Base-by-base conservation (phyloP, 2,888 invertebrate species). In the Camptogramma bilineatum region DNA sequence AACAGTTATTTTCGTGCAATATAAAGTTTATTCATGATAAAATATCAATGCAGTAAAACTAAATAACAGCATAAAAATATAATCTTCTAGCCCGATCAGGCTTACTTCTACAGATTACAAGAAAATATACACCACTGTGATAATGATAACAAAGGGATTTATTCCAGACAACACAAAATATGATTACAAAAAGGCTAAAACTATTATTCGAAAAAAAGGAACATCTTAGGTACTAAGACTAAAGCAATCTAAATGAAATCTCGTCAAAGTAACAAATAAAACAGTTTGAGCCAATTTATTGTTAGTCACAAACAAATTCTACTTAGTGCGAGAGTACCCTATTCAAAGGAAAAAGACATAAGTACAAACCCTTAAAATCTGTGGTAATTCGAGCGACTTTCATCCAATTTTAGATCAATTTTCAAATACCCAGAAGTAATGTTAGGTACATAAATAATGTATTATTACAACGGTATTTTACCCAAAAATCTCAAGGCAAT, bases 1-100 rank as follows among this genome's bases (percentile, higher is more conserved):
- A 18, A 28, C 13, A 24, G 0, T 9, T 18, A 47, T 56, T 21
- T 50, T 47, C 52, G 53, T 68, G 56, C 53, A 62, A 55, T 57
- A 67, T 51, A 51, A 66, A 66, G 64, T 72, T 68, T 72, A 72
- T 72, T 72, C 44, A 58, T 47, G 66, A 72, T 72, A 68, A 63
- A 67, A 7, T 10, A 66, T 64, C 53, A 64, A 57, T 62, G 52
- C 57, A 52, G 18, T 50, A 53, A 58, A 55, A 54, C 19, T 58
- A 54, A 56, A 56, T 65, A 61, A 65, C 50, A 56, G 44, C 46
- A 58, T 28, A 39, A 62, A 48, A 62, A 56, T 46, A 55, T 51
- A 53, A 28, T 24, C 16, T 16, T 51, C 18, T 44, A 44, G 17
- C 19, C 39, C 16, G n/a, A 28, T 48, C 60, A 50, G 4, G 16